Conservation (phyloP, 1,140 invertebrate genomes). For the Melipona quadrifasciata region DNA sequence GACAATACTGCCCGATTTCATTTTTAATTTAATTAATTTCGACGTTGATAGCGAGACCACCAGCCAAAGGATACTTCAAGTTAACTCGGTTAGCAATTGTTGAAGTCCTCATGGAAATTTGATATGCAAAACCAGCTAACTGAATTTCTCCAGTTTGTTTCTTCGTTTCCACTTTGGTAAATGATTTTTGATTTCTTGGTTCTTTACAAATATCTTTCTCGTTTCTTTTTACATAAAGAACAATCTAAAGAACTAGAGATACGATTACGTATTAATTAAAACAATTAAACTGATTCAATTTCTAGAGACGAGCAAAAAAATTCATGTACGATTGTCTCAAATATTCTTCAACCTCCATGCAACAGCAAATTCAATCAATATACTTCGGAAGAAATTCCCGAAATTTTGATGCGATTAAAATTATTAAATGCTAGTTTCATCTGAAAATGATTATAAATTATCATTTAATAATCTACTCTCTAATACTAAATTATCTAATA, state of each 20-base stretch:
- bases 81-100: slow-evolving; percentile 4
- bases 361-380: background rate
- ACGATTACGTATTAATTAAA: background rate
- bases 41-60: background rate
- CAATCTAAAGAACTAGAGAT: background rate
- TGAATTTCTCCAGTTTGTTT: background rate
- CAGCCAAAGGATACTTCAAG: background rate
- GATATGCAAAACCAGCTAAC: background rate
- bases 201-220: background rate
- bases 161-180: too few relatives aligned
- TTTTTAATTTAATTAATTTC: slow-evolving; percentile 29
- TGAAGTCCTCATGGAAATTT: background rate
- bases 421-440: background rate
- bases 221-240: too few relatives aligned
- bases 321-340: background rate
- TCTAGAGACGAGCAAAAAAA: too few relatives aligned
- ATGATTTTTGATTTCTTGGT: background rate
- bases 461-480: too few relatives aligned
- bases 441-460: too few relatives aligned
- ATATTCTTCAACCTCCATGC: background rate
- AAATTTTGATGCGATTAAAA: background rate
- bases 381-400: background rate
- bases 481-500: background rate
- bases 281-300: background rate
- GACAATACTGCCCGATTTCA: slow-evolving; percentile 6